Conservation (phyloP, 37 sponge, comb jelly and placozoan genomes). For the Chondrilla cf. caribensis region DNA sequence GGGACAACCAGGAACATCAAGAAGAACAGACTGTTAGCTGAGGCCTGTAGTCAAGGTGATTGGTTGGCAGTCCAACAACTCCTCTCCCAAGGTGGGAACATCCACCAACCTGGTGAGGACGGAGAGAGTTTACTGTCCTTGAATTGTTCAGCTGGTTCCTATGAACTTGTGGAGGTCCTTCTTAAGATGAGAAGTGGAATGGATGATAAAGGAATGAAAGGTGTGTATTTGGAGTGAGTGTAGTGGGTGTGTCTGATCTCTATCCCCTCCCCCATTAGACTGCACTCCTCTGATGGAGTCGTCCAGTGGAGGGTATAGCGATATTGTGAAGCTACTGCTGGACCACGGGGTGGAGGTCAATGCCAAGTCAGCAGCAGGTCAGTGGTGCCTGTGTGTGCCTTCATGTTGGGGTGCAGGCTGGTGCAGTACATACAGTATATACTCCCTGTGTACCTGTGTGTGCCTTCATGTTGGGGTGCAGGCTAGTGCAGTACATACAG, state of each 20-base stretch:
- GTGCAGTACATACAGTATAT: no score
- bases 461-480: no score
- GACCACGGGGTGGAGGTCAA: slow-evolving; percentile 86
- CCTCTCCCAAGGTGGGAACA: slow-evolving; percentile 54
- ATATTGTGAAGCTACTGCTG: slow-evolving; percentile 78
- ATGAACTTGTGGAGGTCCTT: slow-evolving; percentile 78
- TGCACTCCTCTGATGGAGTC: slow-evolving; percentile 88
- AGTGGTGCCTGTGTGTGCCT: background rate
- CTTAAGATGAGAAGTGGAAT: slow-evolving; percentile 76
- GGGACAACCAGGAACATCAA: slow-evolving; percentile 58
- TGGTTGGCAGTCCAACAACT: slow-evolving; percentile 50
- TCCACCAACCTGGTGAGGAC: slow-evolving; percentile 72
- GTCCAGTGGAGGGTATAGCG: slow-evolving; percentile 83
- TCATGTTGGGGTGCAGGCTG: background rate
- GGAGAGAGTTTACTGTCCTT: slow-evolving; percentile 78
- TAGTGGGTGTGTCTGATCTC: background rate
- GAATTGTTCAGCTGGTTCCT: slow-evolving; percentile 88
- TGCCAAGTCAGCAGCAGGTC: slow-evolving; percentile 61
- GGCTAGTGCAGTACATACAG: no score
- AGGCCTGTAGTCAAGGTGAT: slow-evolving; percentile 20
- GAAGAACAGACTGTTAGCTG: slow-evolving; percentile 37
- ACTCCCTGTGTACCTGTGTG: no score
- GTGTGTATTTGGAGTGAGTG: slow-evolving; percentile 12
- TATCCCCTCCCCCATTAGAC: slow-evolving; percentile 33
- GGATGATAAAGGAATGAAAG: slow-evolving; percentile 71